Percentiles rank a stretch among this genome's conserved stretches.
Evolutionary conservation across 2,888 invertebrate species (phyloP).

Genomic region (Mimachlamys varia): DNA sequence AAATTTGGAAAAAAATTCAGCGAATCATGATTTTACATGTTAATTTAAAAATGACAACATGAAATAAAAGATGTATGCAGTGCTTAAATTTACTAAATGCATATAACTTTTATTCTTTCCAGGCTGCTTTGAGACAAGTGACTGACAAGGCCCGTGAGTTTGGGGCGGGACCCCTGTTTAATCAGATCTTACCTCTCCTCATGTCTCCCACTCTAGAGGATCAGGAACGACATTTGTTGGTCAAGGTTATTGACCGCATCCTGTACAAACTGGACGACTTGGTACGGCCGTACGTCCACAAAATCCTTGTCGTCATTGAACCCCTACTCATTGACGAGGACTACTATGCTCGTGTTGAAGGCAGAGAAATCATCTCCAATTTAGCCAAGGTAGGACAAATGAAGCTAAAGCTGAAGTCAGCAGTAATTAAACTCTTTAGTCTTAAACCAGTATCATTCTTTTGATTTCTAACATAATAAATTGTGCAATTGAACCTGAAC

Average conservation of each 20-base stretch:
- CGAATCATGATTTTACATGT: no score
- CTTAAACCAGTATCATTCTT: no score
- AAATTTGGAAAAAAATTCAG: no score
- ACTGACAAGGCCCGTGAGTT: conserved; percentile 99
- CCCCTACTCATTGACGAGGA: conserved; percentile 99
- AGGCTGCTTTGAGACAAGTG: conserved; percentile 95
- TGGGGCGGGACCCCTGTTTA: conserved; percentile 98
- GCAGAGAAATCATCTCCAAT: conserved; percentile 99
- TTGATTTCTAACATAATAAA: no score
- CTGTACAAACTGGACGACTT: conserved; percentile 99
- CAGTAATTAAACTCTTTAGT: no score
- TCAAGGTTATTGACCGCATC: conserved; percentile 99
- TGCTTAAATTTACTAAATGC: no score
- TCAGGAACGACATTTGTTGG: conserved; percentile 98
- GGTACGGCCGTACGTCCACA: conserved; percentile 99
- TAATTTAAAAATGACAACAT: no score
- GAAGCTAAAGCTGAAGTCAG: not conserved
- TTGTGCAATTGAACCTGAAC: no score
- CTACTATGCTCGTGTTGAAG: conserved; percentile 99
- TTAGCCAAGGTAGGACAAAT: conserved; percentile 89
- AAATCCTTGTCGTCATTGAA: conserved; percentile 99
- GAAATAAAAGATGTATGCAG: no score
- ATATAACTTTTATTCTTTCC: conserved; percentile 23
- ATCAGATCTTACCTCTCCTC: conserved; percentile 98
- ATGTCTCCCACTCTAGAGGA: conserved; percentile 99